Percentiles rank a stretch among this genome's conserved stretches.
These are phyloP conservation scores for Pachyuromys duprasi DNA, from an alignment of 2,797 vertebrate genomes.

Conservation along the genomic window DNA sequence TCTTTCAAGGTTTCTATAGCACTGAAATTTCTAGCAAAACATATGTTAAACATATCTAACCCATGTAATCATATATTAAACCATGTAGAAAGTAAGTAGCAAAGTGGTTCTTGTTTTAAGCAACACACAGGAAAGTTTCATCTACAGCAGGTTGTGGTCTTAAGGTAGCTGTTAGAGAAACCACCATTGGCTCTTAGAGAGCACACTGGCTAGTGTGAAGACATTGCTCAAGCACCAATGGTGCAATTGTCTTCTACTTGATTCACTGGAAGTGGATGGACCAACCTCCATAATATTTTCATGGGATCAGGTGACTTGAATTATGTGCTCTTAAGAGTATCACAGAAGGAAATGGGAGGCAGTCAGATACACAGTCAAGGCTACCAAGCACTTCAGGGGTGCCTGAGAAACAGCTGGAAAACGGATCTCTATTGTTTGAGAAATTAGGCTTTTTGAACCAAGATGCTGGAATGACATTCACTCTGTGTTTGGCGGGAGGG, in stretches of 20 bases:
- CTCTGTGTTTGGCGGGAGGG: not conserved
- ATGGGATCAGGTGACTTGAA: not conserved
- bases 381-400: not conserved
- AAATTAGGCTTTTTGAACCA: not conserved
- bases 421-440: not conserved
- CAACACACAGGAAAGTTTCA: not conserved
- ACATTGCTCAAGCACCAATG: conserved; percentile 28
- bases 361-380: not conserved
- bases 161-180: conserved; percentile 34
- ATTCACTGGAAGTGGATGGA: not conserved
- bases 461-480: not conserved
- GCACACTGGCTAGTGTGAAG: not conserved
- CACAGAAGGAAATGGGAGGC: not conserved
- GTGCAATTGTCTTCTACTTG: not conserved
- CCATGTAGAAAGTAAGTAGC: conserved; percentile 19
- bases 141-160: conserved; percentile 26
- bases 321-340: not conserved
- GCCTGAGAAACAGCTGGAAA: not conserved
- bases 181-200: conserved; percentile 34
- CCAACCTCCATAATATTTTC: not conserved
- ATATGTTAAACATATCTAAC: too few species aligned
- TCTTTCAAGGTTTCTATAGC: conserved; percentile 29
- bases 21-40: conserved; percentile 24
- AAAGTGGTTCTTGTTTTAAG: not conserved
- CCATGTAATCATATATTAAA: conserved; percentile 56